Base-by-base conservation (phyloP, 1,140 invertebrate species). In the Carposina sasakii region DNA sequence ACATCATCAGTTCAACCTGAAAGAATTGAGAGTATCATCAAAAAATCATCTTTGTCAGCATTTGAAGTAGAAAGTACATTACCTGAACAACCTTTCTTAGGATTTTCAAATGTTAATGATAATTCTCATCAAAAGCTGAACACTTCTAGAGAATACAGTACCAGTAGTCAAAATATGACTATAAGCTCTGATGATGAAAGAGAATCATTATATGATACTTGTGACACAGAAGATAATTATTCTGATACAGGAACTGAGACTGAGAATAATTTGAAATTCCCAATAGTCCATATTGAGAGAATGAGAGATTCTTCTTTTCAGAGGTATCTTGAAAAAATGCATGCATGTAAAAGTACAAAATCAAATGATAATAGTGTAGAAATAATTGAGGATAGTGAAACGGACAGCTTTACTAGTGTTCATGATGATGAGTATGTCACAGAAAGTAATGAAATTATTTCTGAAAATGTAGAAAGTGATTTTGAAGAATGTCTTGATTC, bases 241-340 rank as follows among this genome's bases (percentile, higher is more conserved):
- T 23, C 22, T 36, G 34, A 51, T 43, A 17, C 50, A 40, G 26
- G 54, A 9, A 23, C 22, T 36, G 34, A 51, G 41, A 17, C 50
- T 39, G 26, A 54, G 8, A 23, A 19, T 36, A 22, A 40, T 22
- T 16, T 43, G n/a, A 66, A 52, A 40, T 42, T 64, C 49, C 64
- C 63, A 10, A 15, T 67, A 48, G 61, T 81, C 34, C 24, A 48
- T 15, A 30, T 81, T 12, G 53, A 71, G 26, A 72, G 40, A 64
- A 54, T 78, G 43, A 59, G 61, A 66, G 54, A 72, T 48, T 67
- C 67, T 19, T 13, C 66, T 44, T 67, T 76, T 40, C 22, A 67
- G 2, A 73, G 70, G 43, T 77, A 72, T 62, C 67, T 60, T 52
- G 41, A 60, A n/a, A 63, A 60, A 42, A 60, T 63, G 50, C 1